Conservation (phyloP, 1,140 invertebrate genomes). For the Polypedilum pembai region DNA sequence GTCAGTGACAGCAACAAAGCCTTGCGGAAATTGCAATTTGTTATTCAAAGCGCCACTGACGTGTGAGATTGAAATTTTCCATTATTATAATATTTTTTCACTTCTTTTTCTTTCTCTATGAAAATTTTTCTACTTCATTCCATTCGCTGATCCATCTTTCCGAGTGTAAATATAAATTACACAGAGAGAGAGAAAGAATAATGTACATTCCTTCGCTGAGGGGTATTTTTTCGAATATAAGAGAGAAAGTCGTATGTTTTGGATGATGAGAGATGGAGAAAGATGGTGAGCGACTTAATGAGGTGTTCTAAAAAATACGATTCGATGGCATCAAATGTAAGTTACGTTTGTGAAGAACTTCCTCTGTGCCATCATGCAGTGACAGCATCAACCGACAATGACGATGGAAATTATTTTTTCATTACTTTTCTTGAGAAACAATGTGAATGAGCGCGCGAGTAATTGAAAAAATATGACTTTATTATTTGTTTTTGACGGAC, state of each 20-base stretch:
- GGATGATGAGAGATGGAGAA: neutral
- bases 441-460: neutral
- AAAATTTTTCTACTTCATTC: neutral
- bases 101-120: too few relatives aligned
- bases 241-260: neutral
- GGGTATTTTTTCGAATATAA: neutral
- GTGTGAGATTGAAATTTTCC: constrained; percentile 25
- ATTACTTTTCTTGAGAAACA: constrained; percentile 20
- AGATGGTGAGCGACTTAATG: neutral
- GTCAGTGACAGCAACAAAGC: constrained; percentile 1
- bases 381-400: neutral
- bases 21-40: constrained; percentile 14
- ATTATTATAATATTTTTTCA: neutral
- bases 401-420: constrained; percentile 21
- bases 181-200: neutral
- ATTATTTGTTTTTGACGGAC: constrained; percentile 27
- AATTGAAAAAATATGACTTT: constrained; percentile 29
- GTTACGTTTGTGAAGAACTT: neutral
- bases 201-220: neutral
- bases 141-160: constrained; percentile 1
- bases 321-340: neutral
- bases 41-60: constrained; percentile 28
- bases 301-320: constrained; percentile 27
- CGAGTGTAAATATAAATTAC: constrained; percentile 18
- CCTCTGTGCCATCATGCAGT: neutral